Evolutionary conservation across 1,140 invertebrate genomes (phyloP).

Genomic region (Hyles euphorbiae): DNA sequence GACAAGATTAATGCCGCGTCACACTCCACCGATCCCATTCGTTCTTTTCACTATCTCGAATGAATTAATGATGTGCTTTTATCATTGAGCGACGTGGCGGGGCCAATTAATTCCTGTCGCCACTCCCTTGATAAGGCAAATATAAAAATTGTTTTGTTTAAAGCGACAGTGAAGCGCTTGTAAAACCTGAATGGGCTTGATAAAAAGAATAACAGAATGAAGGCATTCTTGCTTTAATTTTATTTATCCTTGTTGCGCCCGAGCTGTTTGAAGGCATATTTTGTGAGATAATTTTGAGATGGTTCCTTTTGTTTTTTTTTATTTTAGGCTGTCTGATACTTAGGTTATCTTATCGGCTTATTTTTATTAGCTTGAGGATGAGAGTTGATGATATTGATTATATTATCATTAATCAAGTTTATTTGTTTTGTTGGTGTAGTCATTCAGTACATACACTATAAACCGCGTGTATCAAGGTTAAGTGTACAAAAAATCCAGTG

Average conservation of each 20-base stretch:
- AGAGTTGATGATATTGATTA: too few relatives aligned
- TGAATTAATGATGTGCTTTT: slow-evolving; percentile 22
- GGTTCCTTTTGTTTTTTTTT: too few relatives aligned
- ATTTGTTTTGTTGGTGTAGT: too few relatives aligned
- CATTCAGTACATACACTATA: too few relatives aligned
- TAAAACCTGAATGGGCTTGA: slow-evolving; percentile 5
- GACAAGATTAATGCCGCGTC: slow-evolving; percentile 22
- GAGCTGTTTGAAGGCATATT: too few relatives aligned
- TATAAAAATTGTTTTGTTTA: slow-evolving; percentile 5
- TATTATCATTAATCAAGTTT: too few relatives aligned
- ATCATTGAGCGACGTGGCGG: slow-evolving; percentile 2
- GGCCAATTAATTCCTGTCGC: slow-evolving; percentile 7
- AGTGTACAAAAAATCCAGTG: too few relatives aligned
- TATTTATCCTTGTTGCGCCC: slow-evolving; percentile 6
- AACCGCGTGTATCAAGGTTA: too few relatives aligned
- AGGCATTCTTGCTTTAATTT: neutral
- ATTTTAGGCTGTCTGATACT: too few relatives aligned
- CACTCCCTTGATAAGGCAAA: neutral
- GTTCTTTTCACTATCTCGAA: slow-evolving; percentile 11
- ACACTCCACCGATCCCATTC: slow-evolving; percentile 15
- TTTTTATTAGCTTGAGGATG: too few relatives aligned
- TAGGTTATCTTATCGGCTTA: too few relatives aligned
- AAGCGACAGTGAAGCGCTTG: neutral
- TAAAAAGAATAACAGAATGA: slow-evolving; percentile 5
- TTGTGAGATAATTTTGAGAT: too few relatives aligned